Evolutionary conservation across 1,140 invertebrate genomes (phyloP).

Genomic region (Dinoponera quadriceps): DNA sequence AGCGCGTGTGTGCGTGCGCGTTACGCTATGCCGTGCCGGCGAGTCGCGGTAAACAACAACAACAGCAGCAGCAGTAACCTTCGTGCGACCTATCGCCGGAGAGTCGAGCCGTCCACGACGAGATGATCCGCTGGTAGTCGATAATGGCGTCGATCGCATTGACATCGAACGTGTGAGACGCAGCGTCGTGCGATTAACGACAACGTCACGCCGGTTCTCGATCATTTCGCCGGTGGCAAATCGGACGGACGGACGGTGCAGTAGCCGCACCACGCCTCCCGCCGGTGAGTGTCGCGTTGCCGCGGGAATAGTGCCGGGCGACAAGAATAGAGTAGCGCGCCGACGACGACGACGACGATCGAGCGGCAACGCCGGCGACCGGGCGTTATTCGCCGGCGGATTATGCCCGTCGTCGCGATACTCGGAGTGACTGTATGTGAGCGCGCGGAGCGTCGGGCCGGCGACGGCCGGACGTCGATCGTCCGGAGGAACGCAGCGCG

Average conservation of each 20-base stretch:
- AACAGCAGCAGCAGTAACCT: not conserved
- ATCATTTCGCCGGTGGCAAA: not conserved
- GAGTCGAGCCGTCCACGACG: not conserved
- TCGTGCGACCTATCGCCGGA: not conserved
- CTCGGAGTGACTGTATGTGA: not conserved
- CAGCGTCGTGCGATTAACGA: slow-evolving; percentile 7
- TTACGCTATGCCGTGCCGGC: slow-evolving; percentile 37
- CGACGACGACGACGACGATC: too few relatives aligned
- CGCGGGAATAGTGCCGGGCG: slow-evolving; percentile 1
- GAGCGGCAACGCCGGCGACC: too few relatives aligned
- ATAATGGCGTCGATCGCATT: not conserved
- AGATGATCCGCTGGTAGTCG: slow-evolving; percentile 32
- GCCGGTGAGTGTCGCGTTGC: not conserved
- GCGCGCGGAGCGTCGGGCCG: not conserved
- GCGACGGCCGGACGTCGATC: not conserved
- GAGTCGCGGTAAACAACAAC: slow-evolving; percentile 16
- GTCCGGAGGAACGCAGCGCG: not conserved
- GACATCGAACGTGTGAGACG: slow-evolving; percentile 6
- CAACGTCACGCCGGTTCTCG: too few relatives aligned
- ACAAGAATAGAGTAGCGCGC: not conserved
- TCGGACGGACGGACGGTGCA: not conserved
- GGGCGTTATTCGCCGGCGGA: not conserved
- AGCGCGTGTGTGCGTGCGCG: not conserved
- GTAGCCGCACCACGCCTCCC: not conserved
- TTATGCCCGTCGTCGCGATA: slow-evolving; percentile 7